Conservation (phyloP, 1,140 invertebrate genomes). For the Nephotettix cincticeps region DNA sequence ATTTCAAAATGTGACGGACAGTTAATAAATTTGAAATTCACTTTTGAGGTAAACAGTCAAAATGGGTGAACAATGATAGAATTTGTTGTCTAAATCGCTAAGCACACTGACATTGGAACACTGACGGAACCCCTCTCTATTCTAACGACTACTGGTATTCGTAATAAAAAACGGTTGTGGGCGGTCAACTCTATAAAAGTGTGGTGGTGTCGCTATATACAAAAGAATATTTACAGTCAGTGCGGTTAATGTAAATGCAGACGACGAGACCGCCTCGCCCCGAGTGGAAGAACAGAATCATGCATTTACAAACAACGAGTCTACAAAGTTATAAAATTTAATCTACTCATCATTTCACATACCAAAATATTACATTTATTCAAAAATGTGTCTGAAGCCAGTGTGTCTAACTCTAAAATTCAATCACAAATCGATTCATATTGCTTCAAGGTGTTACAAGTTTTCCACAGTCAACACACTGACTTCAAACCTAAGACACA, state of each 20-base stretch:
- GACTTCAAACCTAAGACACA: slow-evolving; percentile 11
- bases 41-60: slow-evolving; percentile 15
- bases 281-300: slow-evolving; percentile 23
- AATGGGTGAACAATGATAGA: slow-evolving; percentile 8
- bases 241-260: background rate
- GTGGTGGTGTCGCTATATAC: slow-evolving; percentile 10
- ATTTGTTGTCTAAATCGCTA: slow-evolving; percentile 3
- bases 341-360: slow-evolving; percentile 2
- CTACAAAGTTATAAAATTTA: slow-evolving; percentile 6
- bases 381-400: background rate
- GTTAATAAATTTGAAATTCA: slow-evolving; percentile 4
- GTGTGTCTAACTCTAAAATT: background rate
- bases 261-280: background rate
- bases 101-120: background rate
- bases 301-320: slow-evolving; percentile 18
- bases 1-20: background rate
- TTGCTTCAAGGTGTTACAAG: background rate
- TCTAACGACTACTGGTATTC: slow-evolving; percentile 15
- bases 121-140: background rate
- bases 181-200: slow-evolving; percentile 18
- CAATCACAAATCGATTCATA: background rate
- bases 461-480: background rate
- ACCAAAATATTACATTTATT: slow-evolving; percentile 25
- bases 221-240: slow-evolving; percentile 18
- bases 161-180: slow-evolving; percentile 7